Evolutionary conservation across 2,888 invertebrate species (phyloP).

Genomic region (Zaprionus bogoriensis): DNA sequence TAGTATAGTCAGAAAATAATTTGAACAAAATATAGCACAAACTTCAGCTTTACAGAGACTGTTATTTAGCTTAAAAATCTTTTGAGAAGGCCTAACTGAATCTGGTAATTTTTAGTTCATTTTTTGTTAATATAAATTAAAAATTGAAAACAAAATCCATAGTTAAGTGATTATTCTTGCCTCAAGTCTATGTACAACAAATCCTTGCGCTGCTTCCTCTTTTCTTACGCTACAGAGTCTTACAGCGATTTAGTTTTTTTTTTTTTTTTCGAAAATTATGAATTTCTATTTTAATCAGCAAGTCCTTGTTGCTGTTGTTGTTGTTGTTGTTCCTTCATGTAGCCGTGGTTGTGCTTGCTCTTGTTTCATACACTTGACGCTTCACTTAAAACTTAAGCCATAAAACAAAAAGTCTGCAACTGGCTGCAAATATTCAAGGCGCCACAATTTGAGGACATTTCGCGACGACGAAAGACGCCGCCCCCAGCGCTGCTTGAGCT

Average conservation of each 20-base stretch:
- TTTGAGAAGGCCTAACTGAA: no score
- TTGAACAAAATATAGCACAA: no score
- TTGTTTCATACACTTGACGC: conserved; percentile 11
- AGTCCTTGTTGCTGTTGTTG: background rate
- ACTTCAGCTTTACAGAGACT: no score
- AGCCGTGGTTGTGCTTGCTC: background rate
- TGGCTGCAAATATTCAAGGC: conserved; percentile 54
- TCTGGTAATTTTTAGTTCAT: no score
- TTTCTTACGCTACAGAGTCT: background rate
- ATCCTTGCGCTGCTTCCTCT: background rate
- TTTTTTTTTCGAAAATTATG: conserved; percentile 5
- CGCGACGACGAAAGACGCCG: conserved; percentile 24
- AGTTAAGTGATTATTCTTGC: no score
- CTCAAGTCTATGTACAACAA: background rate
- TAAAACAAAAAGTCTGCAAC: conserved; percentile 66
- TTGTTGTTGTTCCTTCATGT: background rate
- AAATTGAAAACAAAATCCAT: no score
- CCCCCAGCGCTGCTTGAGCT: background rate
- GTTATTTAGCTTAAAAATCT: no score
- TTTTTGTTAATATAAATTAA: no score
- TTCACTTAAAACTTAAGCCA: conserved; percentile 60
- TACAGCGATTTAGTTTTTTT: background rate
- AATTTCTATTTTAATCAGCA: conserved; percentile 16
- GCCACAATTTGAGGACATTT: conserved; percentile 49
- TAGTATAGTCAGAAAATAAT: no score